Evolutionary conservation across 2,113 vertebrate species (phyloP), one percentile per base, ranked within the genome.

Genomic region (Megalops atlanticus): DNA sequence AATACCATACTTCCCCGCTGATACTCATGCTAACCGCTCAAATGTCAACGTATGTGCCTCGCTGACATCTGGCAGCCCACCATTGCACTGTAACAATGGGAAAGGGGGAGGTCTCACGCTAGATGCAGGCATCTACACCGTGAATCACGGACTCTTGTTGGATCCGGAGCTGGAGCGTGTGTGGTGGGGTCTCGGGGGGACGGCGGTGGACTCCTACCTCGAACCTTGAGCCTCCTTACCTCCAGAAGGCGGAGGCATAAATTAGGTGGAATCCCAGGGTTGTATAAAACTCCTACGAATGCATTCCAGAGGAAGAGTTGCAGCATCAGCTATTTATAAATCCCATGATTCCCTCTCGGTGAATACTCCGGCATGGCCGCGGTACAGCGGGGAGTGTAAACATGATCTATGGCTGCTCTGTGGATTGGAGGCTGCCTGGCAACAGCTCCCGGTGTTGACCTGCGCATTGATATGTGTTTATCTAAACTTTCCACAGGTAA

Each of bases 401-500:
- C n/a, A 77, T 77, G 75, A 87, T 84, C 45, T 69, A 84, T 11
- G 27, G 47, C 24, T 7, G 27, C 54, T 40, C 31, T 35, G 79
- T 45, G 74, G 80, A 10, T 31, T 58, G 15, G 24, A 15, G 2
- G 78, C 58, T 38, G 45, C 40, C 43, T 81, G 52, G 41, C 68
- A 40, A 74, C 24, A 47, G 74, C 81, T 77, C 43, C 16, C 68
- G 21, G 5, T 40, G 71, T 40, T 47, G 54, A 38, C 43, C 52
- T 38, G 12, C 45, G 41, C 24, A 69, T 76, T 73, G 33, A 77
- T 43, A 77, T 81, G 77, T 80, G 82, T 87, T 83, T 85, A 79
- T 81, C 72, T 77, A 77, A 84, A 83, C 82, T 81, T 82, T 83
- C 64, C 70, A 85, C 80, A 80, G 78, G 74, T 72, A 75, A 4